Evolutionary conservation across 2,797 vertebrate genomes (phyloP), one percentile per base, ranked within the genome.

Genomic region (Falco naumanni): DNA sequence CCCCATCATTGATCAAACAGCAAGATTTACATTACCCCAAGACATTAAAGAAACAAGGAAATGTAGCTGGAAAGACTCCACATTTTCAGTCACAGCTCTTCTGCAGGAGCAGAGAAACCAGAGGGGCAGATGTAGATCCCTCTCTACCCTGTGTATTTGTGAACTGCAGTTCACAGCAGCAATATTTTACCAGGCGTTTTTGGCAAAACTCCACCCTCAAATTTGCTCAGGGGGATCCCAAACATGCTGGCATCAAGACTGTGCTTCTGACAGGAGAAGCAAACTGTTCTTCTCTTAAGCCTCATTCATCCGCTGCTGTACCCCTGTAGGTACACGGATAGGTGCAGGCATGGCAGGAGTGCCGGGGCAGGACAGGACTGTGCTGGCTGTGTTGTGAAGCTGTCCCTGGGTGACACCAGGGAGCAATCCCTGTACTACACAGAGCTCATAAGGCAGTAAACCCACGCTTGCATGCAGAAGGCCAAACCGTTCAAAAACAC

Each of bases 101-200:
- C n/a, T 20, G 1, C 4, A 74, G 11, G 8, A 86, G 8, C 39
- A 86, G 51, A 86, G 48, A 84, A 84, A 56, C 4, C 9, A 59
- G 54, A 81, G 9, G 7, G 21, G 5, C 5, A 70, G 17, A 20
- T 6, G 4, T 18, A 22, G 25, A 13, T 65, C 3, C 2, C 70
- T 61, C 29, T 65, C 25, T 57, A 10, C 18, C 5, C 4, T 3
- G 0, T 3, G 13, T 20, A 6, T 37, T 50, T 65, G 12, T 37
- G 45, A 61, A 39, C 11, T 65, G 25, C 51, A 29, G 13, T 50
- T 66, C 64, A 74, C 16, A 63, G 56, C 2, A 81, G 5, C 31
- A 53, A 16, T 65, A 53, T 75, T 71, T 78, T 37, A 63, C 33
- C 7, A 37, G 26, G 29, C 1, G 16, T 39, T 54, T 64, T 45